phyloP scores from a whole-genome alignment of 1,140 invertebrate species.

The Druon quercuslanigerum region DNA sequence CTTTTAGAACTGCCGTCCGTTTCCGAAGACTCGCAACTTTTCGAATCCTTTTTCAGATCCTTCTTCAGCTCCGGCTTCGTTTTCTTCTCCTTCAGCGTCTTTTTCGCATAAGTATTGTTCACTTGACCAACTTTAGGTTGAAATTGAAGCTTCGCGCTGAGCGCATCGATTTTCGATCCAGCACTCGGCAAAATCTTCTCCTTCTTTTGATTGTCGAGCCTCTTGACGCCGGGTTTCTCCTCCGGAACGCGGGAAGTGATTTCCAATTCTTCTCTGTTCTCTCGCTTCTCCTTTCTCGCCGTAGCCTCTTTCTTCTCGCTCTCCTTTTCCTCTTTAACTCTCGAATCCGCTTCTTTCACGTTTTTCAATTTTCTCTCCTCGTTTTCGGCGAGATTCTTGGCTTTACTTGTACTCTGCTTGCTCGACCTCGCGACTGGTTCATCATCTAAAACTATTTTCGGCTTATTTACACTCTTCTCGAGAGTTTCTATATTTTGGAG shows the following conservation, averaged over 20 bases:
- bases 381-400: conserved; percentile 35
- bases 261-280: conserved; percentile 26
- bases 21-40: conserved; percentile 43
- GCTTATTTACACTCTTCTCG: conserved; percentile 50
- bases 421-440: conserved; percentile 50
- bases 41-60: conserved; percentile 49
- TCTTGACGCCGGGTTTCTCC: neutral
- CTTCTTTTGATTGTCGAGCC: conserved; percentile 48
- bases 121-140: conserved; percentile 70
- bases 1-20: conserved; percentile 40
- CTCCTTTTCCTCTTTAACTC: neutral
- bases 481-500: conserved; percentile 11
- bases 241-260: neutral
- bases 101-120: conserved; percentile 69
- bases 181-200: conserved; percentile 50
- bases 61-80: conserved; percentile 35
- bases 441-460: conserved; percentile 43
- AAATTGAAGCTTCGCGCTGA: conserved; percentile 71
- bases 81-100: conserved; percentile 61
- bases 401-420: conserved; percentile 49
- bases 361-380: conserved; percentile 28
- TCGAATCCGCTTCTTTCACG: neutral
- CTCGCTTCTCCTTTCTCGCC: neutral
- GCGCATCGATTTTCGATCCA: conserved; percentile 71
- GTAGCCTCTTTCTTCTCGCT: neutral